Percentiles rank a stretch among this genome's conserved stretches.
Evolutionary conservation across 2,888 invertebrate genomes (phyloP).

Genomic region (Meteorus colon): DNA sequence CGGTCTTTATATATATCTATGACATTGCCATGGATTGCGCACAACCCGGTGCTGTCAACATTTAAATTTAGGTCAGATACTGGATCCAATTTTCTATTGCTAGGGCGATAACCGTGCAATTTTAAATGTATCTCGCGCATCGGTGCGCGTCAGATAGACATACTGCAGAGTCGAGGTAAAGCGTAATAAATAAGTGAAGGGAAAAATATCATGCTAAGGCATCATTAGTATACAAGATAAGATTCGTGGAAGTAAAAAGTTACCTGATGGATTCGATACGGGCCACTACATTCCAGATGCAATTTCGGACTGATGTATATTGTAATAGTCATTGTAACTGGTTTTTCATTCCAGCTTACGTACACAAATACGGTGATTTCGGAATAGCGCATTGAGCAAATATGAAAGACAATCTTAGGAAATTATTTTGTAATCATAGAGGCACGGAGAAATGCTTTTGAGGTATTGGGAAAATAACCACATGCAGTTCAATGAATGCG

Average conservation of each 20-base stretch:
- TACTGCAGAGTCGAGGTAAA: constrained; percentile 4
- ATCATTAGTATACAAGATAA: not conserved
- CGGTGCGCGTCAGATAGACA: constrained; percentile 31
- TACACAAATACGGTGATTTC: not conserved
- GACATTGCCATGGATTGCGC: constrained; percentile 20
- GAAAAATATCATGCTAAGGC: constrained; percentile 21
- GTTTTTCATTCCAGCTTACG: not conserved
- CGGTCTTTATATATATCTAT: constrained; percentile 31
- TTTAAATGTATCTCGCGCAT: constrained; percentile 52
- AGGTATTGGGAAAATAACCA: too few species aligned
- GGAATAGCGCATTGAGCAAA: too few species aligned
- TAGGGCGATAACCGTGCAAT: constrained; percentile 21
- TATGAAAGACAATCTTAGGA: too few species aligned
- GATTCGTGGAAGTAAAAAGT: not conserved
- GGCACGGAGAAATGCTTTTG: too few species aligned
- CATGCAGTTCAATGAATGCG: too few species aligned
- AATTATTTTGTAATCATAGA: too few species aligned
- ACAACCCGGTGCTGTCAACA: constrained; percentile 42
- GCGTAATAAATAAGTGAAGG: constrained; percentile 47
- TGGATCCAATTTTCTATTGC: constrained; percentile 17
- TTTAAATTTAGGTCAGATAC: constrained; percentile 56
- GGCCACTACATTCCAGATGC: not conserved
- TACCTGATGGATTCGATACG: constrained; percentile 11
- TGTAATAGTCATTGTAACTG: not conserved
- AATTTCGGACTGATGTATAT: not conserved